Conservation (phyloP, 2,888 invertebrate genomes). For the Xanthia icteritia region DNA sequence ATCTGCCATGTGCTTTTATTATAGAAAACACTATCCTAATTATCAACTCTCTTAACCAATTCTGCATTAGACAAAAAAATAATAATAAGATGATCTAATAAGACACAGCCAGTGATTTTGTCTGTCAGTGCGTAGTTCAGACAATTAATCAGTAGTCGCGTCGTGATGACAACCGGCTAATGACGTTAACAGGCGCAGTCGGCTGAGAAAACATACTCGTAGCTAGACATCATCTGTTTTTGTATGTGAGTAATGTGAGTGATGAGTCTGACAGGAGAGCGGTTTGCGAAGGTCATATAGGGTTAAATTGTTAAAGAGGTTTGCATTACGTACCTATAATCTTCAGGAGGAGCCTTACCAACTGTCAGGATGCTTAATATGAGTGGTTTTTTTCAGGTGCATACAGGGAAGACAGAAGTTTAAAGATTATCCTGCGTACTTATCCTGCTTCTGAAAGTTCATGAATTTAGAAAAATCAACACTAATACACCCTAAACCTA, state of each 20-base stretch:
- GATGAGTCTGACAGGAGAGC: constrained; percentile 61
- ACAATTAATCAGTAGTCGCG: constrained; percentile 70
- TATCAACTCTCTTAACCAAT: not conserved
- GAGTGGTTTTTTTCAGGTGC: no score
- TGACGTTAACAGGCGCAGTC: constrained; percentile 70
- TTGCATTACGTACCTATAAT: not conserved
- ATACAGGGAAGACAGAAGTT: no score
- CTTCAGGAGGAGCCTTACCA: no score
- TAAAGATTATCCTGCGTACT: no score
- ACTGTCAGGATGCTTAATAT: no score
- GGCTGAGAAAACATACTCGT: constrained; percentile 67
- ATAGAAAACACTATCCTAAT: not conserved
- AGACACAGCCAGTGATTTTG: constrained; percentile 63
- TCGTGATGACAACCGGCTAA: constrained; percentile 71
- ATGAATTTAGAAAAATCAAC: not conserved
- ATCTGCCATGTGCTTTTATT: no score
- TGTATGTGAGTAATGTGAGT: constrained; percentile 61
- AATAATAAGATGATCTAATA: constrained; percentile 58
- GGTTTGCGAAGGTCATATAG: constrained; percentile 32
- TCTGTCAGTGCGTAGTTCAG: constrained; percentile 63
- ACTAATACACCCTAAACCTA: no score
- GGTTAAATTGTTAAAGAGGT: not conserved
- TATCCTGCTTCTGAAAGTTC: not conserved
- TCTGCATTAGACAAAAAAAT: constrained; percentile 16
- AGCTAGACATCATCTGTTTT: constrained; percentile 63